Conservation (phyloP, 2,888 invertebrate species). For the Himalopsyche anomala region DNA sequence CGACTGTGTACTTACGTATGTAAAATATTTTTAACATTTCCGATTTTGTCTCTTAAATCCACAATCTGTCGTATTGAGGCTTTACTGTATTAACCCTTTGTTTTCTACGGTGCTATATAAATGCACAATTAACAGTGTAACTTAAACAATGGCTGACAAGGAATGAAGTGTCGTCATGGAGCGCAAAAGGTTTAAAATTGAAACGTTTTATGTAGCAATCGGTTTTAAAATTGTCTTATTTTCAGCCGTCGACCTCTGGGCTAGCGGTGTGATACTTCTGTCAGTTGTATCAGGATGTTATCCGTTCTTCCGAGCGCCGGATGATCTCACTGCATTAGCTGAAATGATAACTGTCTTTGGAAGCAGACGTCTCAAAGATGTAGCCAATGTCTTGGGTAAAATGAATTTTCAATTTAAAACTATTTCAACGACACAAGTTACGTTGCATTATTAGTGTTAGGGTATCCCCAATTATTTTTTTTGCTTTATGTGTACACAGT, state of each 20-base stretch:
- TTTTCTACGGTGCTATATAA: too few species aligned
- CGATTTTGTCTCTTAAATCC: too few species aligned
- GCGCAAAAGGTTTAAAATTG: background rate
- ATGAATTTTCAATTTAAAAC: background rate
- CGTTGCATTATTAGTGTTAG: background rate
- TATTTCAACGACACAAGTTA: background rate
- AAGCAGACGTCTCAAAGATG: slow-evolving; percentile 80
- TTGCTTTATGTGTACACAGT: too few species aligned
- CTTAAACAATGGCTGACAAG: too few species aligned
- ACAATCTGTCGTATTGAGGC: too few species aligned
- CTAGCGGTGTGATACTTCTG: slow-evolving; percentile 89
- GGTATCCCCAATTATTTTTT: too few species aligned
- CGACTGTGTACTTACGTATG: too few species aligned
- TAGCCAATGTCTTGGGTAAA: slow-evolving; percentile 82
- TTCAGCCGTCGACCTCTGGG: slow-evolving; percentile 92
- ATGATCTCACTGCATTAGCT: slow-evolving; percentile 86
- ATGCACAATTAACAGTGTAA: too few species aligned
- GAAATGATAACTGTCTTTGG: slow-evolving; percentile 90
- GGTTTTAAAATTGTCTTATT: slow-evolving; percentile 51
- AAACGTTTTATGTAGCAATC: background rate
- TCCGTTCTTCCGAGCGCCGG: slow-evolving; percentile 90
- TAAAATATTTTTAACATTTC: too few species aligned
- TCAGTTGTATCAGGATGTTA: slow-evolving; percentile 87
- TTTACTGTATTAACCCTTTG: too few species aligned
- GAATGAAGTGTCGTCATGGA: background rate